Base-by-base conservation (phyloP, 2,888 invertebrate genomes). In the Panzeria rudis region DNA sequence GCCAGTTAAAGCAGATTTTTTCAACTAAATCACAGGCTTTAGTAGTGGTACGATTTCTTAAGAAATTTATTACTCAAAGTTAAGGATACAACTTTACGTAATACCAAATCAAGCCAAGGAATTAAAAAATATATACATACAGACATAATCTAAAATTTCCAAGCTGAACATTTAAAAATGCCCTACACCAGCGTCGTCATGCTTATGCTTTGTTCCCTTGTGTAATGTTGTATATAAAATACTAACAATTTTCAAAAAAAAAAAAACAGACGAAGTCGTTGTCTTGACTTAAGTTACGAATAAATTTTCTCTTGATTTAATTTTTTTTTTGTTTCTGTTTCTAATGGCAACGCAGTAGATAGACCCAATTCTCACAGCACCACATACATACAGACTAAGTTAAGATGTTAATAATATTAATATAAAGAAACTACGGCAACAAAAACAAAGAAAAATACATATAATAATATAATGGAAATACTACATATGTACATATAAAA, bases 321-420 rank as follows among this genome's bases (percentile, higher is more conserved):
- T 35, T 78, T 72, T 72, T 59, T 32, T 47, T 54, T 25, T 69
- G 62, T 15, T 54, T 20, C 66, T 64, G 75, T 64, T 79, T 86
- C 79, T 86, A 86, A 86, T 83, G 83, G 72, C 79, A 83, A 83
- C 86, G 83, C 79, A 83, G 83, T 80, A 86, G 86, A 86, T 80
- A 86, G 86, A 86, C 86, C 86, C 72, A 86, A 86, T 86, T 86
- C 86, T 86, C 86, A 86, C 83, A 86, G 86, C 80, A 86, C 80
- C 54, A 47, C 82, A 79, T 71, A 80, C 73, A 47, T n/a, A n/a
- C n/a, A n/a, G n/a, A n/a, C n/a, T n/a, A 56, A 85, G 68, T 79
- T 82, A 82, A 85, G 82, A 85, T 82, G 82, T 82, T 82, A 71
- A 71, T 73, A 68, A 73, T 61, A 50, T 62, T 69, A 47, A n/a